phyloP scores from a whole-genome alignment of 1,140 invertebrate genomes.

The Battus philenor region DNA sequence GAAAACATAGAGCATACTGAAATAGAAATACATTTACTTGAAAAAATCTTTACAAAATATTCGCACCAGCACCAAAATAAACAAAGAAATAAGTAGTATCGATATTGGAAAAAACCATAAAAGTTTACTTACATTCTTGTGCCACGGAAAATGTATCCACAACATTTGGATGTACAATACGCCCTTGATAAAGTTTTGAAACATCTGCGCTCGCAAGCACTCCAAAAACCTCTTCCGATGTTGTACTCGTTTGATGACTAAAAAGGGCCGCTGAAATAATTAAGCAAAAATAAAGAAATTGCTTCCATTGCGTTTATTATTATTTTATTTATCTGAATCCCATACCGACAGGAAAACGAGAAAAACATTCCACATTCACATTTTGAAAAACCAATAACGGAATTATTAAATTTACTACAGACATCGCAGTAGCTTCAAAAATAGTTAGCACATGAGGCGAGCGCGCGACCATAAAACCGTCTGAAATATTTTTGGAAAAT shows the following conservation, averaged over 20 bases:
- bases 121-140: conserved; percentile 47
- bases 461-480: conserved; percentile 40
- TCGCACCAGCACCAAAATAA: no score
- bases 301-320: no score
- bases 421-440: conserved; percentile 24
- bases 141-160: conserved; percentile 52
- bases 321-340: neutral
- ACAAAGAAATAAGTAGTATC: no score
- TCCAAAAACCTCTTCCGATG: conserved; percentile 40
- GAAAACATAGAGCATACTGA: conserved; percentile 49
- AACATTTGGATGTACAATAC: conserved; percentile 33
- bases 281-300: no score
- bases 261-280: conserved; percentile 55
- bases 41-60: no score
- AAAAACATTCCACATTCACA: conserved; percentile 4
- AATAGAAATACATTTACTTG: conserved; percentile 16
- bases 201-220: conserved; percentile 33
- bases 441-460: conserved; percentile 36
- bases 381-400: conserved; percentile 10
- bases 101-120: no score
- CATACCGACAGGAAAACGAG: conserved; percentile 36
- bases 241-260: conserved; percentile 37
- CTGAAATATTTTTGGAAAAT: conserved; percentile 71
- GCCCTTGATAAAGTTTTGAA: conserved; percentile 38
- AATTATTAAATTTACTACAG: conserved; percentile 19